Base-by-base conservation (phyloP, 2,797 vertebrate genomes). In the Chelmon rostratus region DNA sequence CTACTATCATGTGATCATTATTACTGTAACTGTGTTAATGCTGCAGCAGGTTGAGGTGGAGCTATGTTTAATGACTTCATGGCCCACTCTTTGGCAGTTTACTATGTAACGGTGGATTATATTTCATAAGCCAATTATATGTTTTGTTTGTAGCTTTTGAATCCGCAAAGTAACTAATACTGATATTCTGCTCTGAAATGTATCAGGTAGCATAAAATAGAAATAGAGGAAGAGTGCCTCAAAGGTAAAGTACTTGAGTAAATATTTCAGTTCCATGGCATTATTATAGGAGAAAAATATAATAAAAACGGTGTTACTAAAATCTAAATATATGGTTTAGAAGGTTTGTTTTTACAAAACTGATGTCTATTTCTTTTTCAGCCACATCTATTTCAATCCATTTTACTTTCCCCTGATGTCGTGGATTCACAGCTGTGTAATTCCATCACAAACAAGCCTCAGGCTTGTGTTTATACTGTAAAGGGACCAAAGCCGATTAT, bases 401-500 rank as follows among this genome's bases (percentile, higher is more conserved):
- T 33, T 35, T 57, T 33, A 19, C 15, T 50, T 23, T 25, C 28
- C 1, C n/a, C 4, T 68, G 8, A 63, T 63, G 35, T 56, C 0
- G 2, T 18, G 62, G 8, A 5, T 5, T 52, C 46, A 11, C 38
- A 9, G 37, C 19, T 44, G 49, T 13, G 16, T 52, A 5, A 18
- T 8, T 5, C 11, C 28, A 42, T 19, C 31, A 50, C 49, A 68
- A 44, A 56, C 35, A 8, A 5, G n/a, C 9, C 8, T 13, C 38
- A 8, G 8, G 21, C 42, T 31, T 64, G 9, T 74, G 77, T 84
- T 76, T 69, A 68, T 57, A 23, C 23, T 15, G 37, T 74, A 31
- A 57, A 79, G 37, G 81, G 67, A 9, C 8, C 5, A 85, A 91
- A 93, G 86, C 90, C 65, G 92, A 86, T 94, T 92, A 92, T 73